Evolutionary conservation across 2,888 invertebrate genomes (phyloP).

Genomic region (Sphaerophoria rueppellii): DNA sequence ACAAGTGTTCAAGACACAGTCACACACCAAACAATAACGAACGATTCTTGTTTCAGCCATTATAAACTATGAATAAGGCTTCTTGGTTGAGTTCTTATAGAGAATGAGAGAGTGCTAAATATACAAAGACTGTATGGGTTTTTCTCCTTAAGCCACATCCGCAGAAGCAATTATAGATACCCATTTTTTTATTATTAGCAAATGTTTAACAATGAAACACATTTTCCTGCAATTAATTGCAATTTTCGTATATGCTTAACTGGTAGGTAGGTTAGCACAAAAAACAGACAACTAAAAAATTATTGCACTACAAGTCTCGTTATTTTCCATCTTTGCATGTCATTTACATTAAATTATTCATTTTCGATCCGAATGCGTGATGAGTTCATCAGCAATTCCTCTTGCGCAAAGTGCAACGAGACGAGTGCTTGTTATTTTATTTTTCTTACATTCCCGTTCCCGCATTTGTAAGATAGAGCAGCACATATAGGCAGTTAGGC

Average conservation of each 20-base stretch:
- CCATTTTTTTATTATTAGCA: not conserved
- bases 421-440: conserved; percentile 46
- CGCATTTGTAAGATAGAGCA: conserved; percentile 56
- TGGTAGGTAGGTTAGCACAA: conserved; percentile 8
- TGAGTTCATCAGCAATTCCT: conserved; percentile 72
- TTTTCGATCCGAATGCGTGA: conserved; percentile 70
- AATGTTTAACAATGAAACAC: conserved; percentile 40
- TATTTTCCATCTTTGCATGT: conserved; percentile 68
- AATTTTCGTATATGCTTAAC: conserved; percentile 25
- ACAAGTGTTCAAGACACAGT: conserved; percentile 24
- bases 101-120: conserved; percentile 6
- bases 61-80: conserved; percentile 6
- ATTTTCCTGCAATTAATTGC: conserved; percentile 57
- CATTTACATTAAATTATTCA: conserved; percentile 71
- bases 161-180: conserved; percentile 21
- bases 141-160: conserved; percentile 26
- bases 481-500: not conserved
- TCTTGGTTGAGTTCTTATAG: not conserved
- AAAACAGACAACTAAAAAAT: not conserved
- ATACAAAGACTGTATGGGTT: conserved; percentile 21
- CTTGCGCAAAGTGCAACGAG: conserved; percentile 70
- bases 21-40: conserved; percentile 19
- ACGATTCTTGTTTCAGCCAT: conserved; percentile 32
- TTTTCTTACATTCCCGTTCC: conserved; percentile 39
- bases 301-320: conserved; percentile 22